Evolutionary conservation across 1,140 invertebrate species (phyloP), one percentile per base, ranked within the genome.

Genomic region (Habropoda laboriosa): DNA sequence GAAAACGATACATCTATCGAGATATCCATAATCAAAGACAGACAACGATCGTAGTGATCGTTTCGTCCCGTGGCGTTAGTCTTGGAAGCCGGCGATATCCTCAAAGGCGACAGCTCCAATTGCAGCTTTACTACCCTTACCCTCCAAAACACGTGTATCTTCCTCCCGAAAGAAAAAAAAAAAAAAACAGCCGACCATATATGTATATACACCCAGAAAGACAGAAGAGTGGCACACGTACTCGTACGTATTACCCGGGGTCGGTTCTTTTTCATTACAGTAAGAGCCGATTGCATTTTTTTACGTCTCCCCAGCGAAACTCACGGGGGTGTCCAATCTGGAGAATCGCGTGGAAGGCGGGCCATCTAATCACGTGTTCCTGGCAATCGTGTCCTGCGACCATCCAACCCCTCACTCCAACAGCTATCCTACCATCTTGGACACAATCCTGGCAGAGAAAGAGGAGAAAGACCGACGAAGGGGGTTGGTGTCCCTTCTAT

Each of bases 201-300:
- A n/a, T n/a, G n/a, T n/a, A n/a, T n/a, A n/a, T 38, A 4, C 3
- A 16, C 57, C n/a, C n/a, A 32, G 21, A 13, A 18, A 38, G 40
- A 67, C 18, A 12, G 45, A 21, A 24, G 49, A 7, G 16, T 10
- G 8, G 13, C 49, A 51, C 49, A 66, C 53, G 21, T 47, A 51
- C 40, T 81, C 81, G 73, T 85, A 77, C 83, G 88, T 88, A 90
- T 90, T 90, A 89, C 86, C 86, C 87, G 82, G 88, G 75, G 83
- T 81, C 85, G 86, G 88, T 86, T 83, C 81, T 87, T 86, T 92
- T 92, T 93, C 92, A 93, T 93, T 93, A 93, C 91, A 88, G 90
- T 92, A 93, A 93, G 90, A 93, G 92, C 91, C 92, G 92, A 93
- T 92, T 92, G 92, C 91, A 92, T 93, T 93, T 93, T 87, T 93